Evolutionary conservation across 2,888 invertebrate species (phyloP).

Genomic region (Tetranychus truncatus): DNA sequence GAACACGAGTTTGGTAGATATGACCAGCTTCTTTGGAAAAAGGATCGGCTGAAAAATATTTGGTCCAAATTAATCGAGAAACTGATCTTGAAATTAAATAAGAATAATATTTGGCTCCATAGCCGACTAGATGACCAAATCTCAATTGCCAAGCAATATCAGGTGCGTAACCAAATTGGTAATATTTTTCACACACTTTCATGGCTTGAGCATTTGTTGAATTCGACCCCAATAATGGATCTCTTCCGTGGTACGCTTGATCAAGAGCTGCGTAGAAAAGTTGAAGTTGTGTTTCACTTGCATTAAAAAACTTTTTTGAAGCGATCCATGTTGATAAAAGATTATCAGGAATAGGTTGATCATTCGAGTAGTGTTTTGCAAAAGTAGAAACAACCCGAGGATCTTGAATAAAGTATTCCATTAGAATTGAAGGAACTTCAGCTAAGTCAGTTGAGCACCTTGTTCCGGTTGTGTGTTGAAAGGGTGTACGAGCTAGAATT

Average conservation of each 20-base stretch:
- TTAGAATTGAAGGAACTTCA: slow-evolving; percentile 92
- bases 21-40: slow-evolving; percentile 55
- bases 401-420: slow-evolving; percentile 91
- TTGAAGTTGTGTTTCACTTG: slow-evolving; percentile 72
- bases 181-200: slow-evolving; percentile 59
- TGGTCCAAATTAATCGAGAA: slow-evolving; percentile 80
- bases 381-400: slow-evolving; percentile 62
- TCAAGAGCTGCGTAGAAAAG: slow-evolving; percentile 78
- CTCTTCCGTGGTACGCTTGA: slow-evolving; percentile 60
- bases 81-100: slow-evolving; percentile 85
- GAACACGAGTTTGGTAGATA: slow-evolving; percentile 51
- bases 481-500: slow-evolving; percentile 80
- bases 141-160: slow-evolving; percentile 88
- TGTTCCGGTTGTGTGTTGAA: slow-evolving; percentile 94
- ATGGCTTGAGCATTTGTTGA: slow-evolving; percentile 53
- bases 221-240: slow-evolving; percentile 28
- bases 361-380: slow-evolving; percentile 75
- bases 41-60: slow-evolving; percentile 58
- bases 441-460: slow-evolving; percentile 93
- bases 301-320: slow-evolving; percentile 67
- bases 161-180: slow-evolving; percentile 63
- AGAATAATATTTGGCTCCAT: slow-evolving; percentile 96
- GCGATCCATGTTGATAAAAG: slow-evolving; percentile 60
- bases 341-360: slow-evolving; percentile 57
- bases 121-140: slow-evolving; percentile 89